phyloP scores from a whole-genome alignment of 2,797 vertebrate species.

The Eurystomus glaucurus region DNA sequence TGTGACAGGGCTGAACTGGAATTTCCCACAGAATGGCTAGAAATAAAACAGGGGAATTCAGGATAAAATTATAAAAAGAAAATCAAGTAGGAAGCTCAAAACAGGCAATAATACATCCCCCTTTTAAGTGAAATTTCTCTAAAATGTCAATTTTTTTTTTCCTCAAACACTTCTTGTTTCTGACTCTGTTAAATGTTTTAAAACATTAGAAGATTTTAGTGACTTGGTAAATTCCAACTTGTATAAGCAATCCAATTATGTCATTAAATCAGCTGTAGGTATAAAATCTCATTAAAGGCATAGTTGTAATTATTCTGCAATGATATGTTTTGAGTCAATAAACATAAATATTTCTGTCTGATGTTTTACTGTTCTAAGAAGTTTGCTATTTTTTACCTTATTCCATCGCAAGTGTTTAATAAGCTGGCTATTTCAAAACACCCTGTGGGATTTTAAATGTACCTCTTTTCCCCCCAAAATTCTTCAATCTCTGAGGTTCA shows the following conservation, averaged over 20 bases:
- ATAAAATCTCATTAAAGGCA: background rate
- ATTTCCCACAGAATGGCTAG: background rate
- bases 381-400: background rate
- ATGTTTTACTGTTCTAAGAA: background rate
- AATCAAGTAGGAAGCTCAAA: background rate
- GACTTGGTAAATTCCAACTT: background rate
- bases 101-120: background rate
- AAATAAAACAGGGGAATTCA: background rate
- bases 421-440: background rate
- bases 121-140: background rate
- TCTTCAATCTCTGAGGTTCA: background rate
- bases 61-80: background rate
- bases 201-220: background rate
- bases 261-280: background rate
- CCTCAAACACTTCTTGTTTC: background rate
- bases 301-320: background rate
- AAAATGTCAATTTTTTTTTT: background rate
- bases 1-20: background rate
- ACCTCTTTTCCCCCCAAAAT: rapidly evolving
- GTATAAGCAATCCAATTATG: background rate
- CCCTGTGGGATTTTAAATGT: background rate
- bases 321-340: background rate
- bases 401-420: background rate
- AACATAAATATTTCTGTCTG: background rate
- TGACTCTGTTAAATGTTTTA: background rate